Conservation (phyloP, 2,797 vertebrate species). For the Percopsis omiscomaycus region DNA sequence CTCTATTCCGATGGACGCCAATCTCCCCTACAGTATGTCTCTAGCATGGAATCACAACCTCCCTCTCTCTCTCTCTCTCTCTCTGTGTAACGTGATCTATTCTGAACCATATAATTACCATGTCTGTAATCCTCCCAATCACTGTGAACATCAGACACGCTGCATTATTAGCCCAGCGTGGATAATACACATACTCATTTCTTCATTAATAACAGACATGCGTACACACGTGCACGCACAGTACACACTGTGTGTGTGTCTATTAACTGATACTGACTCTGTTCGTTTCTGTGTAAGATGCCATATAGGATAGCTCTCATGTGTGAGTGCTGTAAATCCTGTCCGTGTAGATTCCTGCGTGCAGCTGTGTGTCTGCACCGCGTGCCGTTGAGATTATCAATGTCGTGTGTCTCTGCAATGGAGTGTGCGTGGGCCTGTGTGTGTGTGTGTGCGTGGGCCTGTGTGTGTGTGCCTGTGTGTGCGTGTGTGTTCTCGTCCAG, state of each 20-base stretch:
- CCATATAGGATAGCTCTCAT: constrained; percentile 18
- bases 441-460: constrained; percentile 5
- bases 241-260: neutral
- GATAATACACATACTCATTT: constrained; percentile 59
- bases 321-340: constrained; percentile 8
- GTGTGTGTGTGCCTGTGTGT: neutral
- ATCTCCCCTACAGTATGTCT: constrained; percentile 20
- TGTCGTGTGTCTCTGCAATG: neutral
- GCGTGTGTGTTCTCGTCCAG: constrained; percentile 34
- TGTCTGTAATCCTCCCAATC: constrained; percentile 66
- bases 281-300: constrained; percentile 33
- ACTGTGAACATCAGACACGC: constrained; percentile 63
- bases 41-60: too few species aligned
- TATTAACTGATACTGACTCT: constrained; percentile 38
- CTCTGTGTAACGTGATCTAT: constrained; percentile 45
- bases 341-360: constrained; percentile 35
- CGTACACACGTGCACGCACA: constrained; percentile 39
- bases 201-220: constrained; percentile 54
- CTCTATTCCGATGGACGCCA: neutral
- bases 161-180: constrained; percentile 67
- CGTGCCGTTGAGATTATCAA: constrained; percentile 12
- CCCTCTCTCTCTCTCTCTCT: neutral
- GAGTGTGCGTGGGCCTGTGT: neutral
- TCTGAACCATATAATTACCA: constrained; percentile 67
- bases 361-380: constrained; percentile 16